Conservation (phyloP, 1,140 invertebrate genomes). For the Zaprionus inermis region DNA sequence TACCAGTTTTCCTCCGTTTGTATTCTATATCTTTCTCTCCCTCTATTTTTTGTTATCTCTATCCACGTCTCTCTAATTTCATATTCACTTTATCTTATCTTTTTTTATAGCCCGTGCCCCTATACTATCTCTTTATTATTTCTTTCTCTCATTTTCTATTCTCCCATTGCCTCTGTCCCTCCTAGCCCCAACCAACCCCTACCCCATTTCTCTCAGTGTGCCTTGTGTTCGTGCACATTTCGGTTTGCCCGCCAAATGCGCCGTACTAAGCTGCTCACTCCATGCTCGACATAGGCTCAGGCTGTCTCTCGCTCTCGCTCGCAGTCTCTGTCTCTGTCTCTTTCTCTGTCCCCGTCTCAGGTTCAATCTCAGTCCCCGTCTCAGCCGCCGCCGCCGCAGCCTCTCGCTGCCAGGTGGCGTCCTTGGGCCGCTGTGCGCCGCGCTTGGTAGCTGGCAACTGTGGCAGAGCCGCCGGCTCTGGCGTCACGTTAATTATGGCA, state of each 20-base stretch:
- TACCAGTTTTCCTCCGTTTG: too few species aligned
- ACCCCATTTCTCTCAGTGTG: neutral
- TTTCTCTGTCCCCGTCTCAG: too few species aligned
- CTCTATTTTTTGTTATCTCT: too few species aligned
- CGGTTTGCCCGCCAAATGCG: neutral
- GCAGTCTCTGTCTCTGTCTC: too few species aligned
- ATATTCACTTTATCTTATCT: too few species aligned
- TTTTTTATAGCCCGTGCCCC: too few species aligned
- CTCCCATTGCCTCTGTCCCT: neutral
- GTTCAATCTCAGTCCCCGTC: too few species aligned
- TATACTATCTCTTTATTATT: neutral
- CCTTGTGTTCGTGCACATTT: neutral
- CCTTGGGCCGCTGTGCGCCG: conserved; percentile 5
- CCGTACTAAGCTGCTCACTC: neutral
- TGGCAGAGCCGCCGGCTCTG: conserved; percentile 42
- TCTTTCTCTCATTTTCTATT: neutral
- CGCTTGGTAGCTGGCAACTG: conserved; percentile 10
- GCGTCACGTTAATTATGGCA: conserved; percentile 64
- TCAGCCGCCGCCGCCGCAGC: neutral
- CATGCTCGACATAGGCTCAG: conserved; percentile 2
- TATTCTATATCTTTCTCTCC: too few species aligned
- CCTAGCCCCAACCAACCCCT: neutral
- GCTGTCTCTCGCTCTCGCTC: neutral
- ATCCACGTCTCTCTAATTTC: too few species aligned
- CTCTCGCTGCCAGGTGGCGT: neutral